A percentile compares a stretch with the other conserved stretches of the same genome.
These are phyloP conservation scores for Phortica variegata DNA, from an alignment of 1,140 invertebrate species.

Conservation along the genomic window DNA sequence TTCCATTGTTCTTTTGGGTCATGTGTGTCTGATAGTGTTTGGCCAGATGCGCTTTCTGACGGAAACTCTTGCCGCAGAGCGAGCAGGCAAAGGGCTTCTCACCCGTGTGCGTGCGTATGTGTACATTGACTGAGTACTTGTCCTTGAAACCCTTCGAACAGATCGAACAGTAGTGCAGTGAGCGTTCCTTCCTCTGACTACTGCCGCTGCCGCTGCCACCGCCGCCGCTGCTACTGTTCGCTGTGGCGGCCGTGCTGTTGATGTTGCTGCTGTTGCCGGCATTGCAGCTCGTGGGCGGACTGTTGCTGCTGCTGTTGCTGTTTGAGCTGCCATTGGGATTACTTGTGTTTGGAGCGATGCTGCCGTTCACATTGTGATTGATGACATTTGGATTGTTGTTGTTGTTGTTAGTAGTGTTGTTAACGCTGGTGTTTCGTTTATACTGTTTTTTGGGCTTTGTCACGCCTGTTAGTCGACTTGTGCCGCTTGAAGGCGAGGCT, in stretches of 20 bases:
- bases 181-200: conserved; percentile 73
- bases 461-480: conserved; percentile 25
- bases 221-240: conserved; percentile 35
- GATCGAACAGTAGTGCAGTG: conserved; percentile 85
- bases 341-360: conserved; percentile 21
- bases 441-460: conserved; percentile 58
- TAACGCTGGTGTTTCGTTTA: conserved; percentile 55
- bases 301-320: conserved; percentile 32
- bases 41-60: conserved; percentile 95
- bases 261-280: conserved; percentile 40
- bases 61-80: conserved; percentile 85
- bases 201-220: conserved; percentile 41
- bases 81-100: conserved; percentile 89
- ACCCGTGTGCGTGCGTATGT: conserved; percentile 82
- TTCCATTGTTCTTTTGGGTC: conserved; percentile 67
- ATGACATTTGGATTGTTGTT: conserved; percentile 40
- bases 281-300: conserved; percentile 38
- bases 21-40: conserved; percentile 97
- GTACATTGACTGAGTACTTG: conserved; percentile 90
- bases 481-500: conserved; percentile 11
- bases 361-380: conserved; percentile 42
- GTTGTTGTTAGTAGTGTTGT: conserved; percentile 37
- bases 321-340: conserved; percentile 61
- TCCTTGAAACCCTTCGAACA: conserved; percentile 92
- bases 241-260: conserved; percentile 36